Conservation (phyloP, 2,797 vertebrate genomes). For the Anguilla marmorata region DNA sequence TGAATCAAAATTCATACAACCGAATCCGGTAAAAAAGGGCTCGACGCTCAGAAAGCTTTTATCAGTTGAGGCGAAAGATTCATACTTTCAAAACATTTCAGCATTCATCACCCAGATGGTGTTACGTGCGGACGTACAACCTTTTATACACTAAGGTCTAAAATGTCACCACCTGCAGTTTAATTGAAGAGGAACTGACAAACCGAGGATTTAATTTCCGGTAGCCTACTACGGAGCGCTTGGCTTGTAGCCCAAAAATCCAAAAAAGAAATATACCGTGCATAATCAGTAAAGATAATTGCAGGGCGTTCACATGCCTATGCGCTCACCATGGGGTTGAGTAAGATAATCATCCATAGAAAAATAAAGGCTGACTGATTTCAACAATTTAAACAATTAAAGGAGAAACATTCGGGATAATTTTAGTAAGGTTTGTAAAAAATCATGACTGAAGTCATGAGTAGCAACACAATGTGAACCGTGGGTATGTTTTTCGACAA, state of each 20-base stretch:
- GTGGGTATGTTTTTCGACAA: neutral
- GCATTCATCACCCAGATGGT: neutral
- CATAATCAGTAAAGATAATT: neutral
- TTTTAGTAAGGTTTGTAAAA: neutral
- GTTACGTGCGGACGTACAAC: neutral
- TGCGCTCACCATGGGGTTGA: neutral
- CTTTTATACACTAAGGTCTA: neutral
- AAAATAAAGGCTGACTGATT: neutral
- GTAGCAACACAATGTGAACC: neutral
- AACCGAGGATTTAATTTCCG: neutral
- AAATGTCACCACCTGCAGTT: neutral
- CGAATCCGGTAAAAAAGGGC: neutral
- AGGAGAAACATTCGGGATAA: neutral
- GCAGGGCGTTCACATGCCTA: neutral
- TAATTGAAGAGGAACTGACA: neutral
- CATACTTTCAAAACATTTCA: neutral
- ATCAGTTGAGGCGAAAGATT: neutral
- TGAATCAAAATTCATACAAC: neutral
- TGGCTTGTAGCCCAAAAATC: neutral
- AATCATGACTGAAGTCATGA: neutral
- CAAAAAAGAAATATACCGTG: neutral
- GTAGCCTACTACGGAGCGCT: neutral
- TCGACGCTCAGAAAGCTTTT: neutral
- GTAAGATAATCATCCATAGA: neutral
- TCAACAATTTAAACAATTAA: neutral